Base-by-base conservation (phyloP, 2,113 vertebrate species). In the Tympanuchus pallidicinctus region DNA sequence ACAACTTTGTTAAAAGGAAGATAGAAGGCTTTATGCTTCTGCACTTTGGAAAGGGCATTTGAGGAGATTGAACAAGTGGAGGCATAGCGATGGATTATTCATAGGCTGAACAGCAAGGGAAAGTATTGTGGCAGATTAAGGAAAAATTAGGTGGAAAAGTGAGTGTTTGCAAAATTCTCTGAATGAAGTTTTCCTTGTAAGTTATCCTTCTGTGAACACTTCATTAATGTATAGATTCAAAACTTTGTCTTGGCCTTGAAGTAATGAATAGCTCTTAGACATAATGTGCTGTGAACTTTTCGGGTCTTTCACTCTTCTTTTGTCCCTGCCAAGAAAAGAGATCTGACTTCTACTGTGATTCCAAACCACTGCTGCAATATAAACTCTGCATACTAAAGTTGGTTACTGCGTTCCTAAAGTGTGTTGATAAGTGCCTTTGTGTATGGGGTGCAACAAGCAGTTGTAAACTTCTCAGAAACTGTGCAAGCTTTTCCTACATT, bases 1-100 rank as follows among this genome's bases (percentile, higher is more conserved):
- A 80, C 48, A 79, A 43, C 67, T 61, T 86, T 59, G 50, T 91
- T 91, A 88, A 82, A 95, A 91, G 54, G 36, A 67, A 76, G 54
- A 63, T 32, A 43, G 63, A 91, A 92, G 79, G 45, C 45, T 65
- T 89, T 15, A 28, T 81, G 42, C 64, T 72, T 77, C 52, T 87
- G 32, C 8, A 19, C 13, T 89, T 90, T 56, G 63, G 48, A 95
- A 89, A 63, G 74, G 71, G 36, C 54, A 52, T 85, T 75, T 89
- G 59, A 77, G 88, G 88, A 88, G 71, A 83, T 50, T 32, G 54
- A 82, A 82, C 63, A 82, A 89, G 56, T 69, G 30, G 56, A 82
- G 48, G 34, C 59, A 76, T 48, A 25, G 59, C 25, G 48, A 42
- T 73, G 52, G 64, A 30, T 84, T 95, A 85, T 91, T 94, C 89